These are phyloP conservation scores for Seriola quinqueradiata DNA, from an alignment of 2,113 vertebrate genomes.

Conservation along the genomic window DNA sequence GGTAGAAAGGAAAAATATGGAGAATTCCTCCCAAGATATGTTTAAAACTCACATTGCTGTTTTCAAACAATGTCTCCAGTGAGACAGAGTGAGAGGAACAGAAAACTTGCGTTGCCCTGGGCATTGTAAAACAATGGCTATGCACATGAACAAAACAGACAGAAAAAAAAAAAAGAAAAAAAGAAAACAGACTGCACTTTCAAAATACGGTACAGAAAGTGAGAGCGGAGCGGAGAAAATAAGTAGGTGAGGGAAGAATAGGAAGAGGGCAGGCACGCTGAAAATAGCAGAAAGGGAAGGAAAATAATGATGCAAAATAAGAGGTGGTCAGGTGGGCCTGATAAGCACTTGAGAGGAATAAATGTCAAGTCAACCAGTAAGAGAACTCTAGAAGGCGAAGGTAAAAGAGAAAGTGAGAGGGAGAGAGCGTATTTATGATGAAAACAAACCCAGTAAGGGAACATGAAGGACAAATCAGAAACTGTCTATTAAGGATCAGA, in stretches of 20 bases:
- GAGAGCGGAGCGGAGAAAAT: slow-evolving; percentile 44
- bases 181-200: slow-evolving; percentile 45
- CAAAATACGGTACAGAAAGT: slow-evolving; percentile 66
- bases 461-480: slow-evolving; percentile 29
- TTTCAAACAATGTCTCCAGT: slow-evolving; percentile 67
- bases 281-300: slow-evolving; percentile 60
- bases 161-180: neutral
- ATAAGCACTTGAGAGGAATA: slow-evolving; percentile 69
- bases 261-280: slow-evolving; percentile 51
- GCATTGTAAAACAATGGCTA: slow-evolving; percentile 68
- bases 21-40: slow-evolving; percentile 47
- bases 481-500: slow-evolving; percentile 8
- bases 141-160: slow-evolving; percentile 63
- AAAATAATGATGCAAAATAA: slow-evolving; percentile 79
- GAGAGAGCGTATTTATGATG: slow-evolving; percentile 41
- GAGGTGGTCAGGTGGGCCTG: slow-evolving; percentile 67
- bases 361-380: slow-evolving; percentile 68
- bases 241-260: slow-evolving; percentile 58
- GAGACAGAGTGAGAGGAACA: slow-evolving; percentile 61
- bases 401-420: slow-evolving; percentile 43
- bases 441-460: slow-evolving; percentile 44
- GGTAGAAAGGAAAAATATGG: slow-evolving; percentile 4
- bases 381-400: slow-evolving; percentile 42
- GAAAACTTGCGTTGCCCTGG: slow-evolving; percentile 66
- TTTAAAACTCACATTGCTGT: slow-evolving; percentile 52